These are phyloP conservation scores for Brachionus asplanchnoidis DNA, from an alignment of 1,140 invertebrate species.

Conservation along the genomic window DNA sequence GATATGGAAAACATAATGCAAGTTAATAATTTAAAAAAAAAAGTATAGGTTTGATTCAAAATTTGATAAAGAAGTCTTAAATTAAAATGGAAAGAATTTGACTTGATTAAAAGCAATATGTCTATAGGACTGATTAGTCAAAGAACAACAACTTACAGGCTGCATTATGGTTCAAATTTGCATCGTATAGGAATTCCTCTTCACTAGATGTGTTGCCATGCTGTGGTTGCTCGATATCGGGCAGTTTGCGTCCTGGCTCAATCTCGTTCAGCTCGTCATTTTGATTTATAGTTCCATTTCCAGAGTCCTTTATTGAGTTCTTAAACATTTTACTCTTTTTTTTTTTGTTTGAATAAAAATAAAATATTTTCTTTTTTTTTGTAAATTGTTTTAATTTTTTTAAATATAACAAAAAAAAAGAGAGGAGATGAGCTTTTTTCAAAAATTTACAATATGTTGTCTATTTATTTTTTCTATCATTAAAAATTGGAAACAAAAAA, in stretches of 20 bases:
- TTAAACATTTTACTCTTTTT: conserved; percentile 5
- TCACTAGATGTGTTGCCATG: neutral
- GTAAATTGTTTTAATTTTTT: neutral
- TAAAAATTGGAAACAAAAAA: neutral
- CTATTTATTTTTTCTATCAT: neutral
- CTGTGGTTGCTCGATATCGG: neutral
- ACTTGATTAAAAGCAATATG: neutral
- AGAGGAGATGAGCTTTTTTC: conserved; percentile 8
- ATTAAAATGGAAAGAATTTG: neutral
- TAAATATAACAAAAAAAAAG: neutral
- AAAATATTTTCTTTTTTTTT: neutral
- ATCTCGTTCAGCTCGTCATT: neutral
- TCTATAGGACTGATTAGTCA: neutral
- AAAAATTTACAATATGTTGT: conserved; percentile 15
- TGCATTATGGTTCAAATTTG: neutral
- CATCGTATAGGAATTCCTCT: neutral
- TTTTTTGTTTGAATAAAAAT: neutral
- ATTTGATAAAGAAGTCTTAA: neutral
- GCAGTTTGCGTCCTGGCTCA: neutral
- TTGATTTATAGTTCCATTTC: neutral
- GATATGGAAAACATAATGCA: neutral
- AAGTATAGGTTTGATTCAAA: neutral
- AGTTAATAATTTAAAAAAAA: neutral
- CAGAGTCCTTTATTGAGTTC: conserved; percentile 27
- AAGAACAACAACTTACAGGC: neutral